Evolutionary conservation across 92 coral and sea anemone genomes (phyloP).

Genomic region (Parazoanthus swiftii): DNA sequence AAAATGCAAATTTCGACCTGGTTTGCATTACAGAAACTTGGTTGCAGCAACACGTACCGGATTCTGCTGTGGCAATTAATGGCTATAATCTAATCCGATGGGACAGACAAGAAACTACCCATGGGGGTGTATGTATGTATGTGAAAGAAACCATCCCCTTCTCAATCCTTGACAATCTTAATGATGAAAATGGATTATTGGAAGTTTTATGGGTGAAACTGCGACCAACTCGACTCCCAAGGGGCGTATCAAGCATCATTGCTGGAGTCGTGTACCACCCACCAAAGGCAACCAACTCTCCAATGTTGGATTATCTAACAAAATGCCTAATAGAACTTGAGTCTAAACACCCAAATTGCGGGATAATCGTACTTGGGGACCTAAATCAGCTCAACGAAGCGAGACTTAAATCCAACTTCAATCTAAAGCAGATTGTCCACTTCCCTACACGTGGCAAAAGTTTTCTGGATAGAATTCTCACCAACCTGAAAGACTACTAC

Average conservation of each 20-base stretch:
- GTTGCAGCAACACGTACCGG: conserved; percentile 60
- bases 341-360: conserved; percentile 62
- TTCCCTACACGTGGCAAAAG: conserved; percentile 56
- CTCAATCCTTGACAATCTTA: too few relatives aligned
- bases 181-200: conserved; percentile 39
- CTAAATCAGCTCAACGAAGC: conserved; percentile 56
- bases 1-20: conserved; percentile 66
- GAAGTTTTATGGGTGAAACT: conserved; percentile 66
- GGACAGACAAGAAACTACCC: too few relatives aligned
- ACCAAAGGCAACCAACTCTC: conserved; percentile 53
- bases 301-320: conserved; percentile 54
- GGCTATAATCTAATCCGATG: conserved; percentile 65
- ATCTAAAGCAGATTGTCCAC: conserved; percentile 61
- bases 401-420: conserved; percentile 59
- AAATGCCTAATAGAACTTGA: conserved; percentile 49
- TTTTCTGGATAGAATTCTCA: conserved; percentile 50
- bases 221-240: conserved; percentile 65
- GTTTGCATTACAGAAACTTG: conserved; percentile 55
- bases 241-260: conserved; percentile 61
- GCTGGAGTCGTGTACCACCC: conserved; percentile 62
- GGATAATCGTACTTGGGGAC: conserved; percentile 58
- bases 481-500: conserved; percentile 54
- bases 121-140: too few relatives aligned
- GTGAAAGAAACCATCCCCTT: too few relatives aligned
- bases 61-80: conserved; percentile 58